These are phyloP conservation scores for Catalaphyllia jardinei DNA, from an alignment of 64 coral and sea anemone genomes.

Conservation along the genomic window DNA sequence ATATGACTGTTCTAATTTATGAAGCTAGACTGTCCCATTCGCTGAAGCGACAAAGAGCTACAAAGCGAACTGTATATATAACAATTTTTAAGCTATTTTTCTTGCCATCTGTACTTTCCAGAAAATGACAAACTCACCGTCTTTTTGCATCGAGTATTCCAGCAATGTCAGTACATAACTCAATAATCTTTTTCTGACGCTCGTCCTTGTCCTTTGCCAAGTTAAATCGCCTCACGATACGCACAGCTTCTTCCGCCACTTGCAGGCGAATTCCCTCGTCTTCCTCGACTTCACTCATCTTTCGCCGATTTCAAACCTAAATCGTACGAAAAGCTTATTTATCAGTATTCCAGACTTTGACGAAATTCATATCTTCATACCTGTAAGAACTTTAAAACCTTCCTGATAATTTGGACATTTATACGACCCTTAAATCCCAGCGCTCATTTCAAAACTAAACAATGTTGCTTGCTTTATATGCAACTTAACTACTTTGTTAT, in stretches of 20 bases:
- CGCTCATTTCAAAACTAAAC: too few species aligned
- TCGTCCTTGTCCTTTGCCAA: constrained; percentile 49
- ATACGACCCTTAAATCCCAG: too few species aligned
- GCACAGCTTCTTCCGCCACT: constrained; percentile 59
- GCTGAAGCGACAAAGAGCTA: not conserved
- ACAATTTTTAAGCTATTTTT: not conserved
- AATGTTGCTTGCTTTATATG: too few species aligned
- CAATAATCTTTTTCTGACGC: constrained; percentile 55
- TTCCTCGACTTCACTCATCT: not conserved
- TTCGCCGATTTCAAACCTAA: not conserved
- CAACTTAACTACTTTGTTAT: too few species aligned
- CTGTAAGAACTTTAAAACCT: too few species aligned
- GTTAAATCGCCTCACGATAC: constrained; percentile 58
- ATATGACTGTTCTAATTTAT: too few species aligned
- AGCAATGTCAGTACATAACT: constrained; percentile 72
- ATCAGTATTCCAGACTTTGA: not conserved
- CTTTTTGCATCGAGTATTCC: constrained; percentile 54
- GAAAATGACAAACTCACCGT: constrained; percentile 6
- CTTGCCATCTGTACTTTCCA: not conserved
- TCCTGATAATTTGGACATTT: too few species aligned
- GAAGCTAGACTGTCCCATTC: not conserved
- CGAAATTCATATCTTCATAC: not conserved
- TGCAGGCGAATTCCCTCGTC: not conserved
- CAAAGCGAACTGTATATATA: not conserved
- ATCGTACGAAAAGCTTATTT: not conserved